Evolutionary conservation across 2,888 invertebrate genomes (phyloP).

Genomic region (Augochlorella aurata): DNA sequence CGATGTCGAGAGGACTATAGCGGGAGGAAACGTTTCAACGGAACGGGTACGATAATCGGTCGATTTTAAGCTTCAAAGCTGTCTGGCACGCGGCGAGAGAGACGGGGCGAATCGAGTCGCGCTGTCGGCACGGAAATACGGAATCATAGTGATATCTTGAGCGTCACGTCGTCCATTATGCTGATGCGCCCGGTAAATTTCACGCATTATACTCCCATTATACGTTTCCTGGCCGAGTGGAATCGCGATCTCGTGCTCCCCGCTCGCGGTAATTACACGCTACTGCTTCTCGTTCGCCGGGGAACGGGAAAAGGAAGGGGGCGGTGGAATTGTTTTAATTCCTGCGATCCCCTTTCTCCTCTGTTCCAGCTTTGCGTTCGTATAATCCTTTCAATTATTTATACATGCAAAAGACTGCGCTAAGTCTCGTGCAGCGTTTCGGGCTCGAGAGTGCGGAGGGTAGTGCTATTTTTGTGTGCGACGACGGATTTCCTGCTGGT

Average conservation of each 20-base stretch:
- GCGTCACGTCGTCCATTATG: slow-evolving; percentile 70
- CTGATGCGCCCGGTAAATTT: slow-evolving; percentile 71
- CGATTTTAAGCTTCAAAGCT: slow-evolving; percentile 39
- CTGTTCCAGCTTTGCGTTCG: slow-evolving; percentile 21
- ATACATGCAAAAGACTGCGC: slow-evolving; percentile 30
- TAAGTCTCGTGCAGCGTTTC: slow-evolving; percentile 10
- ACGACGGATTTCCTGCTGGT: neutral
- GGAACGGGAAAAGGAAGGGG: slow-evolving; percentile 22
- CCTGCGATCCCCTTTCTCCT: slow-evolving; percentile 43
- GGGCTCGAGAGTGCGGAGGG: neutral
- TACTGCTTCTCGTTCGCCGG: slow-evolving; percentile 53
- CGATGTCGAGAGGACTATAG: neutral
- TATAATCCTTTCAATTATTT: slow-evolving; percentile 16
- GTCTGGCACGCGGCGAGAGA: slow-evolving; percentile 15
- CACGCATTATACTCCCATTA: slow-evolving; percentile 72
- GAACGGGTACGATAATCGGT: slow-evolving; percentile 28
- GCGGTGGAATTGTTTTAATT: slow-evolving; percentile 62
- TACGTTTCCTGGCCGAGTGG: slow-evolving; percentile 68
- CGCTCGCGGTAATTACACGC: slow-evolving; percentile 67
- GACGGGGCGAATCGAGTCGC: slow-evolving; percentile 43
- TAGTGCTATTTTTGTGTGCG: neutral
- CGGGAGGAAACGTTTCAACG: slow-evolving; percentile 9
- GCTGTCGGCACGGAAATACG: slow-evolving; percentile 64
- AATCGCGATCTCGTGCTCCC: slow-evolving; percentile 66
- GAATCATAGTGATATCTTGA: slow-evolving; percentile 70